Evolutionary conservation across 2,888 invertebrate genomes (phyloP), one percentile per base, ranked within the genome.

Genomic region (Pemphredon lugubris): DNA sequence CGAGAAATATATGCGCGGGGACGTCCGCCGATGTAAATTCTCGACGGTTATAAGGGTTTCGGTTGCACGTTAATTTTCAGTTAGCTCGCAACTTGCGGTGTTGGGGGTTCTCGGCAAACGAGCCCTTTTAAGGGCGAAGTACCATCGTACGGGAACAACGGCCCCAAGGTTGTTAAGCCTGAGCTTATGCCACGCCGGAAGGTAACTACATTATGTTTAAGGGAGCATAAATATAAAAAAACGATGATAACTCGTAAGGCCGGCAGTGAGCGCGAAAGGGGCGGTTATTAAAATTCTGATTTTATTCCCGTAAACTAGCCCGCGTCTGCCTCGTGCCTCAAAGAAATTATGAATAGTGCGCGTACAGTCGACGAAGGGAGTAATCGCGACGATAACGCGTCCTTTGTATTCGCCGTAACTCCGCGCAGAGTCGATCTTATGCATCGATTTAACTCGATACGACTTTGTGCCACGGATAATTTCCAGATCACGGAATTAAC

Each of bases 61-160:
- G 45, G 50, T 44, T 71, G 67, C 60, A 70, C 75, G 77, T 77
- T 84, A 83, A 83, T 83, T 83, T 83, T 81, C 79, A 78, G 77
- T 80, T 82, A 83, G 73, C 74, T 73, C 61, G 59, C 63, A 58
- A 70, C 72, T 66, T 47, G 65, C 68, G 60, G 74, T 60, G 65
- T 42, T 64, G 66, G 39, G 26, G 64, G 57, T 51, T 44, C 53
- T 44, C 48, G 4, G 40, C 14, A 39, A 58, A 47, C 68, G 34
- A 60, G 42, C 57, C 45, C 32, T 32, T 59, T 32, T 48, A 21
- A 60, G 45, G 51, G 45, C 54, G 39, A 42, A 71, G 72, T 55
- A 42, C 60, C 55, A 53, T 59, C 59, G 51, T 65, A 34, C 40
- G 21, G 51, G 42, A 73, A 65, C 60, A 65, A 73, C 67, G 47